Evolutionary conservation across 2,888 invertebrate genomes (phyloP), one percentile per base, ranked within the genome.

Genomic region (Rhamnusium bicolor): DNA sequence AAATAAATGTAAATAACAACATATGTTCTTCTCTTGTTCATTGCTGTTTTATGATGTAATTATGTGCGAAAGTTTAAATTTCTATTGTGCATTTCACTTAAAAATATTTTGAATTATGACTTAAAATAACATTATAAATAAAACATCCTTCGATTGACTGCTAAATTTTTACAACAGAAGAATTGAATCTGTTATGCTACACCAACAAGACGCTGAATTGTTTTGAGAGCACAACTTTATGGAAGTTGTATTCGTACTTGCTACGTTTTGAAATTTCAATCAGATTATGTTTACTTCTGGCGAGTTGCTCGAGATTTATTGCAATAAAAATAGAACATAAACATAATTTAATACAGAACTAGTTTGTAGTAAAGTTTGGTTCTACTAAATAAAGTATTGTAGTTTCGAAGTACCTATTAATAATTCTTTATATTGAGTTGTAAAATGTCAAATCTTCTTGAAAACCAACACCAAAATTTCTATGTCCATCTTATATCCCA

Each of bases 211-310:
- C 1, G n/a, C 21, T 54, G 54, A 54, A 54, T 54, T 54, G 6
- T 54, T 24, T 54, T 54, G 21, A 54, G 16, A 54, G 54, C 14
- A 24, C 21, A 54, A 54, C 18, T 54, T 54, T 54, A n/a, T 19
- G 8, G 24, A 54, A 54, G 54, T 54, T 54, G 24, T 54, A 24
- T 54, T 54, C 54, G 24, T 24, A 24, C n/a, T 24, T n/a, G 40
- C 40, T n/a, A 40, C 3, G 54, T 54, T 53, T 14, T 24, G 54
- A 54, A 54, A 24, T 54, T 54, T 54, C 54, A 40, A 40, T 40
- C 24, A 54, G 21, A 54, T 54, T 54, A 54, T 54, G 12, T 54
- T 54, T 54, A 54, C 54, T 54, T 54, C 54, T 18, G 54, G 18
- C 54, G 21, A 19, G 54, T 54, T 54, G 18, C 21, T 54, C n/a